Evolutionary conservation across 37 sponge, comb jelly and placozoan species (phyloP), one percentile per base, ranked within the genome.

Genomic region (Spongia lamella): DNA sequence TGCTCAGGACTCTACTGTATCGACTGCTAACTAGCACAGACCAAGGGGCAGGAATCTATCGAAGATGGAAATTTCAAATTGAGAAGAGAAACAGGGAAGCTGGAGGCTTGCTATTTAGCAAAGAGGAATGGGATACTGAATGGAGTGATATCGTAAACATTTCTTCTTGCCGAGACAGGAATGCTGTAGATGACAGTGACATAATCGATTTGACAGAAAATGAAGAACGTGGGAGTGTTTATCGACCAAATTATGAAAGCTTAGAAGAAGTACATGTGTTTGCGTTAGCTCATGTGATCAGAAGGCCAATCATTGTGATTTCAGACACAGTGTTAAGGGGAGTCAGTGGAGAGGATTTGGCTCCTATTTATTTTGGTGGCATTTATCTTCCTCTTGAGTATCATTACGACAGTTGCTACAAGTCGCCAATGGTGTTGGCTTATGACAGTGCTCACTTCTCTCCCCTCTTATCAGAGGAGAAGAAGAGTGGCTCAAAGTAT

Each of bases 201-300:
- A 67, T 38, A 36, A 79, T 61, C 25, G 70, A 72, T 16, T 49
- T 59, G 0, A 82, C 78, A 16, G 69, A 22, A 20, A 55, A 58
- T 7, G 70, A 62, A 17, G 32, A 63, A 1, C 63, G 91, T 0
- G 54, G 68, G 55, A 82, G 83, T 47, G 75, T 86, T 19, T 66
- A 84, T 20, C 59, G 87, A 52, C 64, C 73, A 0, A 71, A 56
- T 63, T 87, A 88, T 61, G 89, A 93, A 68, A 92, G 93, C 56
- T 78, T 96, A 38, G 97, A 96, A 67, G 97, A 96, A 81, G 75
- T 96, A 34, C 97, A 96, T 73, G 84, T 96, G 17, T 93, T 86
- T 62, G 94, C 84, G 1, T 73, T 96, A 31, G 93, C 97, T 13
- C 85, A 96, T 68, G 93, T 93, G 2, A 76, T 93, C 50, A 59